Evolutionary conservation across 2,888 invertebrate genomes (phyloP).

Genomic region (Piscicola geometra): DNA sequence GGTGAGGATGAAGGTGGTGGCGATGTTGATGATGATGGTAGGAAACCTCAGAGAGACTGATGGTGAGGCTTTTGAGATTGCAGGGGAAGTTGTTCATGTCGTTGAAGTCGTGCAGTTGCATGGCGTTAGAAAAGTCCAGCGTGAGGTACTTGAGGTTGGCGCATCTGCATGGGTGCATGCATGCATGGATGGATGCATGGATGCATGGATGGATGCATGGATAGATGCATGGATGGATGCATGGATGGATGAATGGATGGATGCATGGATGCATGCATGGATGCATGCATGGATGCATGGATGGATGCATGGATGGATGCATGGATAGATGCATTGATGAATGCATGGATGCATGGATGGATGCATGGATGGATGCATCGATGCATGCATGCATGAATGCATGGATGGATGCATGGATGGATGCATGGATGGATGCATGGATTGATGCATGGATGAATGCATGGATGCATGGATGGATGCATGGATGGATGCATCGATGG

Average conservation of each 20-base stretch:
- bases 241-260: constrained; percentile 60
- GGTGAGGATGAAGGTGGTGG: constrained; percentile 2
- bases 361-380: constrained; percentile 62
- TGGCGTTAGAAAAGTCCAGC: constrained; percentile 85
- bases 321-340: constrained; percentile 45
- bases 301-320: constrained; percentile 62
- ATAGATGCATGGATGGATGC: constrained; percentile 49
- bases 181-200: constrained; percentile 60
- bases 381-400: constrained; percentile 49
- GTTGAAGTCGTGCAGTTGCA: constrained; percentile 88
- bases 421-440: constrained; percentile 62
- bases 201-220: constrained; percentile 64
- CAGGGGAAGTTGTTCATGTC: constrained; percentile 98
- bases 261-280: constrained; percentile 62
- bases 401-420: constrained; percentile 60
- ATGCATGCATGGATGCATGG: constrained; percentile 61
- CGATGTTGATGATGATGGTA: not conserved
- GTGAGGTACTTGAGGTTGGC: constrained; percentile 65
- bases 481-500: constrained; percentile 62
- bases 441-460: constrained; percentile 62
- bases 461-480: constrained; percentile 61
- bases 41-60: constrained; percentile 85
- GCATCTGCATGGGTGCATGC: constrained; percentile 62
- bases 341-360: constrained; percentile 62
- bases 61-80: constrained; percentile 85